Evolutionary conservation across 1,140 invertebrate species (phyloP).

Genomic region (Microvelia longipes): DNA sequence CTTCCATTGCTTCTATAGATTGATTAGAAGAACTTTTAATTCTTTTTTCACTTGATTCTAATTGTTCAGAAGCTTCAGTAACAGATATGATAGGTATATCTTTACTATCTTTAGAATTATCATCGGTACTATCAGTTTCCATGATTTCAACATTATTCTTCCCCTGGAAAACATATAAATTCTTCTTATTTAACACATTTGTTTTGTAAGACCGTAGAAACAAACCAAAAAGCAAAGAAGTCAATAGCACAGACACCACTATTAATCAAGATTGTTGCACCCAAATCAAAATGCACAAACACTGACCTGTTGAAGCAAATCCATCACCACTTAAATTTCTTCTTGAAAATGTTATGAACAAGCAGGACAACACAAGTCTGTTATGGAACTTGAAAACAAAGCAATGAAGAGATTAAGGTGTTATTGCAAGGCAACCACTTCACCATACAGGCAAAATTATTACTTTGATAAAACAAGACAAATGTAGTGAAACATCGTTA

Average conservation of each 20-base stretch:
- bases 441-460: not conserved
- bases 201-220: conserved; percentile 10
- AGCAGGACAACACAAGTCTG: not conserved
- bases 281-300: not conserved
- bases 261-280: not conserved
- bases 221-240: not conserved
- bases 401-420: not conserved
- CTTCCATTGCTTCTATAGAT: conserved; percentile 21
- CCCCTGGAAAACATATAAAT: conserved; percentile 6
- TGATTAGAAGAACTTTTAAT: conserved; percentile 29
- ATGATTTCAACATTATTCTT: conserved; percentile 7
- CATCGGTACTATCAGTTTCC: conserved; percentile 1
- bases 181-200: no score
- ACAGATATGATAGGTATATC: conserved; percentile 17
- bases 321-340: not conserved
- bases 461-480: no score
- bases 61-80: conserved; percentile 13
- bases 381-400: not conserved
- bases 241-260: not conserved
- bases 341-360: not conserved
- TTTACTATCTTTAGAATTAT: conserved; percentile 10
- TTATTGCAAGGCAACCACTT: conserved; percentile 2
- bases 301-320: not conserved
- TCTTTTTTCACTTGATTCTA: conserved; percentile 5
- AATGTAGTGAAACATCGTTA: no score